Evolutionary conservation across 2,113 vertebrate genomes (phyloP).

Genomic region (Dasypus novemcinctus): DNA sequence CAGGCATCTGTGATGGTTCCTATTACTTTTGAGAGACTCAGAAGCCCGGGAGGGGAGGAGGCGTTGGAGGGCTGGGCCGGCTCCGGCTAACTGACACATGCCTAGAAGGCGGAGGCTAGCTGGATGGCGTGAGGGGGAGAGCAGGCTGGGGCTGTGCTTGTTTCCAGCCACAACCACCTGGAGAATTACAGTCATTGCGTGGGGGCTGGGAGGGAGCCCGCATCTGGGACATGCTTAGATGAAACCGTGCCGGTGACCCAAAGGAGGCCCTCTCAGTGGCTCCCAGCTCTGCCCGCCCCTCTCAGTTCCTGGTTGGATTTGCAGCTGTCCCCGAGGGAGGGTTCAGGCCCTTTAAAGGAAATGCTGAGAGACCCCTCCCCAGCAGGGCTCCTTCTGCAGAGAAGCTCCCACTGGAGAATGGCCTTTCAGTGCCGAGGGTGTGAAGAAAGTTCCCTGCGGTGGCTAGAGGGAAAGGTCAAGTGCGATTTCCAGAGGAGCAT

Average conservation of each 20-base stretch:
- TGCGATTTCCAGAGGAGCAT: neutral
- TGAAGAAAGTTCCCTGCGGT: neutral
- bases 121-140: neutral
- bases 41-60: accelerated
- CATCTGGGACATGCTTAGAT: neutral
- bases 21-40: neutral
- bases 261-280: neutral
- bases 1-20: neutral
- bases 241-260: accelerated
- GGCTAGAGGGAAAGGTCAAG: neutral
- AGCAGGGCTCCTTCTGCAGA: neutral
- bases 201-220: neutral
- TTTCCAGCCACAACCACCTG: neutral
- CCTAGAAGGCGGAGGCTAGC: neutral
- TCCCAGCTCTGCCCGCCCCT: neutral
- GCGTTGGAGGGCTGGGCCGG: neutral
- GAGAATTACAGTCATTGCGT: neutral
- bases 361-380: neutral
- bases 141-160: neutral
- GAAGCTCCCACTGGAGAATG: neutral
- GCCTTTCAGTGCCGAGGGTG: neutral
- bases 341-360: neutral
- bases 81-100: neutral
- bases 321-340: neutral
- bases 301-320: neutral